These are phyloP conservation scores for Linnaemya tessellans DNA, from an alignment of 2,888 invertebrate genomes.

Conservation along the genomic window DNA sequence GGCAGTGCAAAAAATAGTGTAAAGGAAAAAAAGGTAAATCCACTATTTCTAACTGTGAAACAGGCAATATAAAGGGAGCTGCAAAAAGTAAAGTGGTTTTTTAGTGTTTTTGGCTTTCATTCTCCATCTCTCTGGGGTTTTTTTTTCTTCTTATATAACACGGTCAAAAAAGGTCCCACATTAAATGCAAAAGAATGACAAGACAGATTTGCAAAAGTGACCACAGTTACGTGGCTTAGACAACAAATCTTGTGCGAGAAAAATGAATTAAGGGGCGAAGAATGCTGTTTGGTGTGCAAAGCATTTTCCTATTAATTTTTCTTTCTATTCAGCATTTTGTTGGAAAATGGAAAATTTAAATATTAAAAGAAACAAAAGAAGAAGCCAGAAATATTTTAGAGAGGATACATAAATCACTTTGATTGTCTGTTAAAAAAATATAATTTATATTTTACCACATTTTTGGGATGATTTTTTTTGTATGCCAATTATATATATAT, in stretches of 20 bases:
- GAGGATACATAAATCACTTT: constrained; percentile 66
- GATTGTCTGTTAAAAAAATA: constrained; percentile 54
- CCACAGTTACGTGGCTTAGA: constrained; percentile 70
- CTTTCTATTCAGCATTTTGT: constrained; percentile 9
- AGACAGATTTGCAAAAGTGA: constrained; percentile 72
- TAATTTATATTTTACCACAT: constrained; percentile 49
- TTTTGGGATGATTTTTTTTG: constrained; percentile 2
- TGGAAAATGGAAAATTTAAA: constrained; percentile 35
- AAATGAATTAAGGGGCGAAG: neutral
- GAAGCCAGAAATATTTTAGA: neutral
- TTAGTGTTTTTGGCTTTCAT: neutral
- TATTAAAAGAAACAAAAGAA: constrained; percentile 3
- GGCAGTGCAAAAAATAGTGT: neutral
- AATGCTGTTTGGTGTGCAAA: constrained; percentile 17
- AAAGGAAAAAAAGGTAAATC: constrained; percentile 55
- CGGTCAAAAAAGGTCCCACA: constrained; percentile 46
- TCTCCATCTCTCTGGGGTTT: neutral
- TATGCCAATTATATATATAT: neutral
- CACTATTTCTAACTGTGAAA: constrained; percentile 30
- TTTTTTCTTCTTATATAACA: neutral
- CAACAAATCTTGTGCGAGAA: constrained; percentile 53
- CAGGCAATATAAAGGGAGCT: constrained; percentile 23
- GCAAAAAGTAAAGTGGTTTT: constrained; percentile 36
- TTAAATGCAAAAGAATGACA: constrained; percentile 69
- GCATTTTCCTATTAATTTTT: constrained; percentile 20